phyloP scores from a whole-genome alignment of 2,113 vertebrate species.

The Alethe castanea region DNA sequence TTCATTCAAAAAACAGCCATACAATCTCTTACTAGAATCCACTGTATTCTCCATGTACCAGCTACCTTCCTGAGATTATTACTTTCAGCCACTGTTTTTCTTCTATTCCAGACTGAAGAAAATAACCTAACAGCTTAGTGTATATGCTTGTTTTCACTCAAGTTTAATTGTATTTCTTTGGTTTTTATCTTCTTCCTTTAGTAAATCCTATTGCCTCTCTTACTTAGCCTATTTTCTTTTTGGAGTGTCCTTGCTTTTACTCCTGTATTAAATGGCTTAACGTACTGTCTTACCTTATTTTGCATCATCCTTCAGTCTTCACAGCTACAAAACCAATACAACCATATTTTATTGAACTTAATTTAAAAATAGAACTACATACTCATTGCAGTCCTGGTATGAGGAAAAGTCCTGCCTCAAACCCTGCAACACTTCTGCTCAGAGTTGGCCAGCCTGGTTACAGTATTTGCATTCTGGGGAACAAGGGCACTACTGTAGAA shows the following conservation, averaged over 20 bases:
- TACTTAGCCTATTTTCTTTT: neutral
- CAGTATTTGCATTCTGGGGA: neutral
- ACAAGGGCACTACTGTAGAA: neutral
- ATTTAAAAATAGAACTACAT: neutral
- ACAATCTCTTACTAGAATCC: neutral
- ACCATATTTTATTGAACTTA: neutral
- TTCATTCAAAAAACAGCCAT: neutral
- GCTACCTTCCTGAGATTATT: neutral
- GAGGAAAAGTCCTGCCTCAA: neutral
- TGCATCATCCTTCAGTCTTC: neutral
- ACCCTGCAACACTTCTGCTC: neutral
- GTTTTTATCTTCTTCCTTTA: neutral
- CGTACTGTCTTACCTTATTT: neutral
- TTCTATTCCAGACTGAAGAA: neutral
- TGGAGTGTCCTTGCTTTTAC: neutral
- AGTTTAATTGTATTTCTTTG: neutral
- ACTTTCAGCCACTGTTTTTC: neutral
- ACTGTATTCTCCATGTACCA: neutral
- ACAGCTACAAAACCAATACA: neutral
- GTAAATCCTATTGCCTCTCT: neutral
- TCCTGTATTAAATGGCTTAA: neutral
- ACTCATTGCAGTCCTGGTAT: neutral
- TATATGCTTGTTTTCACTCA: neutral
- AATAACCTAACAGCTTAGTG: neutral
- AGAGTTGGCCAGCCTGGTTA: neutral